phyloP scores from a whole-genome alignment of 2,113 vertebrate species.

The Pogona vitticeps region DNA sequence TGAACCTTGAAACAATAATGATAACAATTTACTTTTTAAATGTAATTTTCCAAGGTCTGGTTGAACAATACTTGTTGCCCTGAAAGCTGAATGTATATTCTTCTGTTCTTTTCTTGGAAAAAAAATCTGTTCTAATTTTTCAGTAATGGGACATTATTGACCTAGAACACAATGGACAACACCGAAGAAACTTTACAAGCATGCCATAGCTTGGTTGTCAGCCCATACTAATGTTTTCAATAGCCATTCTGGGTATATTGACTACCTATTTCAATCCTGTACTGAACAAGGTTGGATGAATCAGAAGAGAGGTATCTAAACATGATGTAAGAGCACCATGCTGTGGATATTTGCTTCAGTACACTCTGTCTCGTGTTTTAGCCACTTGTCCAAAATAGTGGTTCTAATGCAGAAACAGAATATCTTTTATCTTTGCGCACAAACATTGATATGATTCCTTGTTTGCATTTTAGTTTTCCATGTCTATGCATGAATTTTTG shows the following conservation, averaged over 20 bases:
- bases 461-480: not conserved
- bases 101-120: no score
- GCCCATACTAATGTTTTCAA: constrained; percentile 24
- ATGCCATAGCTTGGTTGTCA: constrained; percentile 6
- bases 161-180: not conserved
- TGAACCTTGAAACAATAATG: no score
- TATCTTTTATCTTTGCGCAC: not conserved
- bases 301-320: not conserved
- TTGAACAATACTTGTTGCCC: no score
- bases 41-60: no score
- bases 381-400: not conserved
- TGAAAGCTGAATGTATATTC: no score
- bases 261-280: constrained; percentile 19
- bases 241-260: constrained; percentile 24
- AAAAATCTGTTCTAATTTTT: no score
- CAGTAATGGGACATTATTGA: not conserved
- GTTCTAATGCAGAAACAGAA: constrained; percentile 12
- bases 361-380: constrained; percentile 4
- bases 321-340: constrained; percentile 58
- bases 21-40: no score
- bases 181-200: not conserved
- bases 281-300: not conserved
- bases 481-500: not conserved
- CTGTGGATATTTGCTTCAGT: constrained; percentile 50
- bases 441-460: not conserved